These are phyloP conservation scores for Heteractis magnifica DNA, from an alignment of 92 coral and sea anemone genomes.

Conservation along the genomic window DNA sequence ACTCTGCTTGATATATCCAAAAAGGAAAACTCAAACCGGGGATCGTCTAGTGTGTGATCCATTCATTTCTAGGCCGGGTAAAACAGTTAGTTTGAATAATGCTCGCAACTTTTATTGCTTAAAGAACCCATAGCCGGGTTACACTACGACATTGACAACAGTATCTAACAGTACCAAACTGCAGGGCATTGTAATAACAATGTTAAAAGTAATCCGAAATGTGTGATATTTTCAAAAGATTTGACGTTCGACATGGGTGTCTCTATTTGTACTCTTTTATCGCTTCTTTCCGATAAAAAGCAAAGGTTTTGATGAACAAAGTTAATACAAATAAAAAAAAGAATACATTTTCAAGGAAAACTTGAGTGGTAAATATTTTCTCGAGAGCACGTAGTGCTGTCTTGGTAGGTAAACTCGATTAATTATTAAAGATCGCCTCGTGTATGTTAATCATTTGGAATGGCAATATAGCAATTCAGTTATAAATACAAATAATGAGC, in stretches of 20 bases:
- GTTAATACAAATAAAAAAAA: not conserved
- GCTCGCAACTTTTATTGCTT: not conserved
- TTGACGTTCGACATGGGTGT: not conserved
- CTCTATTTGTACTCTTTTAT: not conserved
- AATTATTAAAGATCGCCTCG: slow-evolving; percentile 15
- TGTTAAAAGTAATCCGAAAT: not conserved
- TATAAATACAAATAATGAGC: not conserved
- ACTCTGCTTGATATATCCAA: not conserved
- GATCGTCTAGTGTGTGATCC: not conserved
- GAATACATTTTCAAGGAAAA: not conserved
- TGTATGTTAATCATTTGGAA: slow-evolving; percentile 9
- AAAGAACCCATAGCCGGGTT: not conserved
- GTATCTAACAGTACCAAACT: not conserved
- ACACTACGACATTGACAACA: not conserved
- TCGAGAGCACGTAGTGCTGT: not conserved
- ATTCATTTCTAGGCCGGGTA: not conserved
- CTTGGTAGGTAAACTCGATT: slow-evolving; percentile 2
- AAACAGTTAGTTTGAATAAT: not conserved
- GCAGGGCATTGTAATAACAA: not conserved
- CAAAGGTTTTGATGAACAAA: not conserved
- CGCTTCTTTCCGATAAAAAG: not conserved
- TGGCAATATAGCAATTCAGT: not conserved
- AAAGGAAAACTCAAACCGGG: not conserved
- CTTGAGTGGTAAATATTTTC: not conserved
- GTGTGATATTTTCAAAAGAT: slow-evolving; percentile 5